A percentile compares a stretch with the other conserved stretches of the same genome.
Evolutionary conservation across 2,888 invertebrate species (phyloP).

Genomic region (Philaethria dido): DNA sequence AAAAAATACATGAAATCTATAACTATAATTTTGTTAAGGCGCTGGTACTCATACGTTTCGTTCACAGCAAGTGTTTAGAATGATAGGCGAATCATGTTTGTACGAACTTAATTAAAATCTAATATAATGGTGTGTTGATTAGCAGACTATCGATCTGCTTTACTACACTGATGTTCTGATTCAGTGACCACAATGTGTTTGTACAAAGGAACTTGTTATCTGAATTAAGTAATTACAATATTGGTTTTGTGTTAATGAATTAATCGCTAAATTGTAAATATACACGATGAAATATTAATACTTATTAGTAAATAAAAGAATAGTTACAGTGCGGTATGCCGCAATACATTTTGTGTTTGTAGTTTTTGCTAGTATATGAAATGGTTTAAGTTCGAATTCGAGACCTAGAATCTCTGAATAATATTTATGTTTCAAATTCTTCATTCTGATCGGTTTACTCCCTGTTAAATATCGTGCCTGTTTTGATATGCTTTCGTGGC

Average conservation of each 20-base stretch:
- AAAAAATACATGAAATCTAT: too few relatives aligned
- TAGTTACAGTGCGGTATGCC: neutral
- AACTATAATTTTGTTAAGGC: too few relatives aligned
- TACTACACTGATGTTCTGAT: slow-evolving; percentile 34
- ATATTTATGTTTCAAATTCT: too few relatives aligned
- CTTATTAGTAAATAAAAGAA: neutral
- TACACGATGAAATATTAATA: neutral
- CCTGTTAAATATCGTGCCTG: too few relatives aligned
- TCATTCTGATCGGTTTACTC: too few relatives aligned
- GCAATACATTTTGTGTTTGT: neutral
- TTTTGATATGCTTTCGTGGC: too few relatives aligned
- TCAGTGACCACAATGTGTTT: slow-evolving; percentile 44
- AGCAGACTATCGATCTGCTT: slow-evolving; percentile 25
- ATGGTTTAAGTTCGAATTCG: too few relatives aligned
- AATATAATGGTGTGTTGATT: slow-evolving; percentile 22
- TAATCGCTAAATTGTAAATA: slow-evolving; percentile 6
- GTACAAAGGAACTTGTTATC: slow-evolving; percentile 27
- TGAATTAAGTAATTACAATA: slow-evolving; percentile 24
- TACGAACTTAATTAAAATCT: slow-evolving; percentile 13
- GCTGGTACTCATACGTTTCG: too few relatives aligned
- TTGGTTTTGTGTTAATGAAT: slow-evolving; percentile 4
- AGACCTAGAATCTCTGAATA: too few relatives aligned
- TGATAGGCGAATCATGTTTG: neutral
- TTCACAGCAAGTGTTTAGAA: neutral
- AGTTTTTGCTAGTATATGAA: neutral